Percentiles rank a stretch among this genome's conserved stretches.
Conservation (phyloP, 2,113 vertebrate species). For the Grammomys surdaster region DNA sequence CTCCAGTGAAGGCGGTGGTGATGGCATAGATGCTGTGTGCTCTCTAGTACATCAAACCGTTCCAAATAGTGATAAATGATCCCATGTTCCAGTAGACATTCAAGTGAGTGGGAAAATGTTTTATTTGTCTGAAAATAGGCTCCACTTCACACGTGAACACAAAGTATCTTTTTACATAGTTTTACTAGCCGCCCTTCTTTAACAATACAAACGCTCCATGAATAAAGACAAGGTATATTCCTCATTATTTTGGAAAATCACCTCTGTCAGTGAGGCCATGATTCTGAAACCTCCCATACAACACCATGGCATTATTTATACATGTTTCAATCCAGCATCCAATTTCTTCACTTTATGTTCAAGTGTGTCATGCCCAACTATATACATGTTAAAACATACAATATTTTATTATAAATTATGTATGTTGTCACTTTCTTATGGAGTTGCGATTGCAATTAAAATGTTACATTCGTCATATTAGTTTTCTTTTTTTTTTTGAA, state of each 20-base stretch:
- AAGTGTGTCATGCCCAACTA: neutral
- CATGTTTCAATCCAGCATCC: neutral
- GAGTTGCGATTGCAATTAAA: neutral
- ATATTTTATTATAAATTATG: neutral
- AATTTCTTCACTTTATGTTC: neutral
- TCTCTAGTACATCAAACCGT: neutral
- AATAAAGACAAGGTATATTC: neutral
- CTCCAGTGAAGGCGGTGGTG: too few relatives aligned
- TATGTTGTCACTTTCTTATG: neutral
- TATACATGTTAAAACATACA: neutral
- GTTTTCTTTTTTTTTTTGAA: neutral
- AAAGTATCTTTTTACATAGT: neutral
- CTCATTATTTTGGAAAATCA: slow-evolving; percentile 32
- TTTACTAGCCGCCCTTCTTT: neutral
- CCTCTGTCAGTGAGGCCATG: neutral
- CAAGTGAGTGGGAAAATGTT: slow-evolving; percentile 4
- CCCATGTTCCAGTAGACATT: neutral
- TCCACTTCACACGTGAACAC: neutral
- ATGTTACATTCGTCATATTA: neutral
- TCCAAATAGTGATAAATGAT: slow-evolving; percentile 16
- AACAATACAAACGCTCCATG: neutral
- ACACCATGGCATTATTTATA: neutral
- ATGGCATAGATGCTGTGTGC: neutral
- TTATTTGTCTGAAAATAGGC: neutral
- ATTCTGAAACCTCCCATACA: neutral